Conservation (phyloP, 2,113 vertebrate species). For the Eptesicus fuscus region DNA sequence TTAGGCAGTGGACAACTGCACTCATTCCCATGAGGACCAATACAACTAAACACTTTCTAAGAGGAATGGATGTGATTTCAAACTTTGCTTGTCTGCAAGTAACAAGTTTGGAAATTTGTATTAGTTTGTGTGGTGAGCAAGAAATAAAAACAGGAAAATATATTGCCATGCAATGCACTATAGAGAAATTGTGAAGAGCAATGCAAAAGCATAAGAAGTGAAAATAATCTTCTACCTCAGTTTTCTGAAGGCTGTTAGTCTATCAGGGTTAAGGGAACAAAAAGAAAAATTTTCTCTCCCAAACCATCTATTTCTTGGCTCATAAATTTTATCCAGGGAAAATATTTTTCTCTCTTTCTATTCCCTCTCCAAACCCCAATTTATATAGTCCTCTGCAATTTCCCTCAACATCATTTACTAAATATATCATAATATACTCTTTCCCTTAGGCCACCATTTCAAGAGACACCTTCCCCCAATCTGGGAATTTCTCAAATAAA, state of each 20-base stretch:
- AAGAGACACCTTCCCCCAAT: constrained; percentile 52
- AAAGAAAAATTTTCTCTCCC: constrained; percentile 11
- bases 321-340: constrained; percentile 57
- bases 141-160: constrained; percentile 33
- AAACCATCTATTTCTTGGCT: constrained; percentile 50
- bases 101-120: constrained; percentile 30
- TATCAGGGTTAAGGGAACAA: neutral
- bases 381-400: constrained; percentile 46
- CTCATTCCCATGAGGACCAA: neutral
- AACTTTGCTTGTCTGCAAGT: constrained; percentile 27
- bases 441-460: constrained; percentile 61
- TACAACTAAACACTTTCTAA: constrained; percentile 16
- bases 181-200: neutral
- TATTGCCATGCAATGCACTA: neutral
- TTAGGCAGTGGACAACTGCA: neutral
- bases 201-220: neutral
- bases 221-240: neutral
- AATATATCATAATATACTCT: constrained; percentile 56
- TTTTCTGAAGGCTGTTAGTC: constrained; percentile 37
- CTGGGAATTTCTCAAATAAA: constrained; percentile 65
- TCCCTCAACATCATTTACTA: constrained; percentile 57
- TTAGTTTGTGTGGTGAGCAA: constrained; percentile 27
- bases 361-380: constrained; percentile 9
- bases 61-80: constrained; percentile 41
- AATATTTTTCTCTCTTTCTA: constrained; percentile 52